phyloP scores from a whole-genome alignment of 2,113 vertebrate genomes.

The Thamnophis sirtalis region DNA sequence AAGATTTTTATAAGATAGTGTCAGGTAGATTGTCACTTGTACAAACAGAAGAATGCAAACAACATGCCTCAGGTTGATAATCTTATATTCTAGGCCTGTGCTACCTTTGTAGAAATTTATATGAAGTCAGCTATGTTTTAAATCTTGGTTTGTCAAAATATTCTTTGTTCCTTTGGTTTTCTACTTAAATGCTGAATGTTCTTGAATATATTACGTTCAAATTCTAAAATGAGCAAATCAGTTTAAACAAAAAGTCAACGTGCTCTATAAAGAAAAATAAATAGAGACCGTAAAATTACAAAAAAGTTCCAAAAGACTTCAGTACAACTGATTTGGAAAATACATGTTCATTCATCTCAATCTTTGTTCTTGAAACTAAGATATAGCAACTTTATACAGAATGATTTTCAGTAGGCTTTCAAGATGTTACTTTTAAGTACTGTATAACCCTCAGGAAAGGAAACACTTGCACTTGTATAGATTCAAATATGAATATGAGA shows the following conservation, averaged over 20 bases:
- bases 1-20: neutral
- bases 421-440: neutral
- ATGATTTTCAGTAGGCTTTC: neutral
- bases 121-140: neutral
- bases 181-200: neutral
- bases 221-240: neutral
- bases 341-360: neutral
- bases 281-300: neutral
- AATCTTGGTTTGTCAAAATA: neutral
- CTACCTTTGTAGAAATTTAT: neutral
- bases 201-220: neutral
- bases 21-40: conserved; percentile 1
- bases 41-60: conserved; percentile 1
- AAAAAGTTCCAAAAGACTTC: neutral
- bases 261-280: neutral
- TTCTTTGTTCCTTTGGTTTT: neutral
- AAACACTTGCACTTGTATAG: neutral
- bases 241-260: neutral
- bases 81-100: neutral
- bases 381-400: neutral
- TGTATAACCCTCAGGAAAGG: neutral
- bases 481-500: neutral
- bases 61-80: neutral
- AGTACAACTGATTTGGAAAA: neutral
- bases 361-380: neutral